A percentile compares a stretch with the other conserved stretches of the same genome.
phyloP scores from a whole-genome alignment of 2,888 invertebrate genomes.

The Tortrix viridana region DNA sequence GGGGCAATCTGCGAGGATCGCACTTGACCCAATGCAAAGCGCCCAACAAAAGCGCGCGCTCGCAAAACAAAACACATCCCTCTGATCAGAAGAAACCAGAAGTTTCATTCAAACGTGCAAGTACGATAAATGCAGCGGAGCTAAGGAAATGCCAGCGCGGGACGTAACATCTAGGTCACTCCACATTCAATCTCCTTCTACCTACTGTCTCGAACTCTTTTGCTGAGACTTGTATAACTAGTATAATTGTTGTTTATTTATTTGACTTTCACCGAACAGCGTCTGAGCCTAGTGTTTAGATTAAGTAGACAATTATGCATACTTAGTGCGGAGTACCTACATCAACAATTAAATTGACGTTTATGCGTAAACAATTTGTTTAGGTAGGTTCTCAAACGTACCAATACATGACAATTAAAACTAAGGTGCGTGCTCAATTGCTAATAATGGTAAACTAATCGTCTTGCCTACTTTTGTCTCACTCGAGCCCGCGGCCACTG shows the following conservation, averaged over 20 bases:
- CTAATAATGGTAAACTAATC: too few relatives aligned
- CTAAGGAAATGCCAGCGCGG: slow-evolving; percentile 43
- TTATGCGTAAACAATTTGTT: too few relatives aligned
- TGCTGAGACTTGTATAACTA: slow-evolving; percentile 2
- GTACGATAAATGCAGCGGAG: slow-evolving; percentile 40
- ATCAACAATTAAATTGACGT: too few relatives aligned
- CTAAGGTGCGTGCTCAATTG: too few relatives aligned
- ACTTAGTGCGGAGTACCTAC: too few relatives aligned
- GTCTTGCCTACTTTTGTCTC: too few relatives aligned
- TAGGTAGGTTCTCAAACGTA: too few relatives aligned
- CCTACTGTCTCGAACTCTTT: slow-evolving; percentile 23
- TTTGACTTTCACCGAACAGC: background rate
- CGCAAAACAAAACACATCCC: slow-evolving; percentile 51
- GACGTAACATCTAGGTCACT: slow-evolving; percentile 53
- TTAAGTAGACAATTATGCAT: too few relatives aligned
- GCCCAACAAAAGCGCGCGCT: slow-evolving; percentile 60
- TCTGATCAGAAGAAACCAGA: slow-evolving; percentile 50
- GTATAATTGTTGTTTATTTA: slow-evolving; percentile 17
- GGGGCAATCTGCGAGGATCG: slow-evolving; percentile 67
- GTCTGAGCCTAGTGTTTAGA: too few relatives aligned
- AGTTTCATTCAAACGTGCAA: slow-evolving; percentile 45
- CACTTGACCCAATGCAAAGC: slow-evolving; percentile 75
- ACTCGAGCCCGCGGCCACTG: too few relatives aligned
- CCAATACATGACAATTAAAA: too few relatives aligned
- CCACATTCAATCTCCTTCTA: slow-evolving; percentile 44